Evolutionary conservation across 2,113 vertebrate species (phyloP).

Genomic region (Lepus timidus): DNA sequence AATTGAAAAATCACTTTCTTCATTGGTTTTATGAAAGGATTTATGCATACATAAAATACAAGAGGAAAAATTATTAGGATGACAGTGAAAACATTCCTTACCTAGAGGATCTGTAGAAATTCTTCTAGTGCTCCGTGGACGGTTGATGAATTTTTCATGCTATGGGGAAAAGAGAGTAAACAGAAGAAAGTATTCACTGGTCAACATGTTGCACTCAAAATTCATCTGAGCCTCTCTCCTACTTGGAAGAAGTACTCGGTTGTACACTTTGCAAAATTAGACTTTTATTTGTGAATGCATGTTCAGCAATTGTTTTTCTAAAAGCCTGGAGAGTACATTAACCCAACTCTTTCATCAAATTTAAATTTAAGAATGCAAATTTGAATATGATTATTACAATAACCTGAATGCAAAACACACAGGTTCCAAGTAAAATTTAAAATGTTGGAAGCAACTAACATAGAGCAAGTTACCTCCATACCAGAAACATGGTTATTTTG

Average conservation of each 20-base stretch:
- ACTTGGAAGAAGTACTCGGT: background rate
- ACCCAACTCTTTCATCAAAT: slow-evolving; percentile 11
- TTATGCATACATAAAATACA: background rate
- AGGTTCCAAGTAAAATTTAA: slow-evolving; percentile 33
- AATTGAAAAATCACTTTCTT: slow-evolving; percentile 34
- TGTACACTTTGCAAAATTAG: background rate
- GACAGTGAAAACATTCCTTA: slow-evolving; percentile 76
- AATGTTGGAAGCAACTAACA: background rate
- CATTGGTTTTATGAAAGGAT: background rate
- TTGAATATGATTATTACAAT: background rate
- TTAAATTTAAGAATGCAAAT: background rate
- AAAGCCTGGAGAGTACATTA: background rate
- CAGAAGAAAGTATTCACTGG: slow-evolving; percentile 14
- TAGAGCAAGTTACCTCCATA: background rate
- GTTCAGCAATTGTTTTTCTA: slow-evolving; percentile 33
- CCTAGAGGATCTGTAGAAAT: slow-evolving; percentile 86
- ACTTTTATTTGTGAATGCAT: background rate
- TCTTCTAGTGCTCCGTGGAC: slow-evolving; percentile 81
- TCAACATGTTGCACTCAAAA: slow-evolving; percentile 29
- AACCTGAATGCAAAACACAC: background rate
- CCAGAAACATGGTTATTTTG: background rate
- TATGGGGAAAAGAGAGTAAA: slow-evolving; percentile 76
- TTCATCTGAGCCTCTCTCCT: background rate
- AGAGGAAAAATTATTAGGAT: background rate
- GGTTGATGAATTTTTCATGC: slow-evolving; percentile 88